These are phyloP conservation scores for Phataginus tricuspis DNA, from an alignment of 2,797 vertebrate genomes.

Conservation along the genomic window DNA sequence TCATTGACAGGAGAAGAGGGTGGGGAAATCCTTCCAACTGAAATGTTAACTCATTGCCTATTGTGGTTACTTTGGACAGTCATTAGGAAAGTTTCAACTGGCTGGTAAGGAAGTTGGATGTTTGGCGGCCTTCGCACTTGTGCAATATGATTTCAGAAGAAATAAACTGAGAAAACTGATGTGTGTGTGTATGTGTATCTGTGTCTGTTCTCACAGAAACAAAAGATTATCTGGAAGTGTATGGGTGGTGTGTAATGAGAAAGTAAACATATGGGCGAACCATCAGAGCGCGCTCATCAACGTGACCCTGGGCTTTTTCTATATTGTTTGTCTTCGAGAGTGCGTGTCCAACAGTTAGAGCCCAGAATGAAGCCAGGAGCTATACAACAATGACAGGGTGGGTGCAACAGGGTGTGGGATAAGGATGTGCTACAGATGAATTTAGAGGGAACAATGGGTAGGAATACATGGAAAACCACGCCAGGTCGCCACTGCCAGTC, in stretches of 20 bases:
- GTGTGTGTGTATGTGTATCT: slow-evolving; percentile 52
- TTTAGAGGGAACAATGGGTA: neutral
- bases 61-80: slow-evolving; percentile 84
- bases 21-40: slow-evolving; percentile 83
- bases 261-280: neutral
- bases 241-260: neutral
- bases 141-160: slow-evolving; percentile 82
- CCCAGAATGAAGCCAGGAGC: neutral
- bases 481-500: neutral
- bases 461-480: neutral
- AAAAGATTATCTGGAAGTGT: slow-evolving; percentile 37
- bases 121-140: slow-evolving; percentile 80
- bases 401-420: neutral
- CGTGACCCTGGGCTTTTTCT: neutral
- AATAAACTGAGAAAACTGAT: slow-evolving; percentile 76
- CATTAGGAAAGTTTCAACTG: slow-evolving; percentile 83
- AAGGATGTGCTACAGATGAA: neutral
- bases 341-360: neutral
- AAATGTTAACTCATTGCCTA: slow-evolving; percentile 83
- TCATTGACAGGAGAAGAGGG: slow-evolving; percentile 74
- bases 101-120: slow-evolving; percentile 84
- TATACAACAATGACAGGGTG: rapidly evolving
- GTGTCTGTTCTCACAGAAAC: slow-evolving; percentile 70
- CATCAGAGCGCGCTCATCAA: neutral
- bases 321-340: neutral